Conservation (phyloP, 2,797 vertebrate species). For the Anabacerthia variegaticeps region DNA sequence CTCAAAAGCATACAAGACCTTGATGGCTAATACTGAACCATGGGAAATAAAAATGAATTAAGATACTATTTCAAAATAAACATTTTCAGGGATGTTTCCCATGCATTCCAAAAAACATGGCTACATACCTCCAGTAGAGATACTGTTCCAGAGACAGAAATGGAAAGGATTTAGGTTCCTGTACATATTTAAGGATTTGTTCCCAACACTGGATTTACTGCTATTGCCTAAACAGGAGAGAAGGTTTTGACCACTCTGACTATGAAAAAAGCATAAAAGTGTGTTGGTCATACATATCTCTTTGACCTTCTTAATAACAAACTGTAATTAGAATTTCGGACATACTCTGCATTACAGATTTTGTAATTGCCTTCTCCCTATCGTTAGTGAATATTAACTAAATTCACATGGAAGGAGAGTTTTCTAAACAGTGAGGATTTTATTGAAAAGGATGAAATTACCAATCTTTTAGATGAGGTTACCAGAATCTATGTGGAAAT, state of each 20-base stretch:
- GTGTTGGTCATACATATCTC: background rate
- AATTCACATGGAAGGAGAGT: conserved; percentile 40
- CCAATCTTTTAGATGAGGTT: background rate
- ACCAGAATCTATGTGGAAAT: background rate
- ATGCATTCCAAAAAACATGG: background rate
- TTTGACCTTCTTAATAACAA: background rate
- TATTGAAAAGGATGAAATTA: conserved; percentile 55
- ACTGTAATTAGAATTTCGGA: background rate
- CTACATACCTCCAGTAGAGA: background rate
- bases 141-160: background rate
- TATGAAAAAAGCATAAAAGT: background rate
- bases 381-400: conserved; percentile 56
- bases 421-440: conserved; percentile 48
- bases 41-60: background rate
- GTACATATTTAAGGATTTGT: background rate
- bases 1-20: background rate
- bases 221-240: background rate
- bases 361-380: conserved; percentile 28
- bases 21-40: background rate
- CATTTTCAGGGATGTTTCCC: background rate
- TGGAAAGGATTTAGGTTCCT: background rate
- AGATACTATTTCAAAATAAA: background rate
- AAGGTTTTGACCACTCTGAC: background rate
- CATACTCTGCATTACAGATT: background rate
- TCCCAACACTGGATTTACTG: background rate